Base-by-base conservation (phyloP, 2,888 invertebrate genomes). In the Itoplectis maculator region DNA sequence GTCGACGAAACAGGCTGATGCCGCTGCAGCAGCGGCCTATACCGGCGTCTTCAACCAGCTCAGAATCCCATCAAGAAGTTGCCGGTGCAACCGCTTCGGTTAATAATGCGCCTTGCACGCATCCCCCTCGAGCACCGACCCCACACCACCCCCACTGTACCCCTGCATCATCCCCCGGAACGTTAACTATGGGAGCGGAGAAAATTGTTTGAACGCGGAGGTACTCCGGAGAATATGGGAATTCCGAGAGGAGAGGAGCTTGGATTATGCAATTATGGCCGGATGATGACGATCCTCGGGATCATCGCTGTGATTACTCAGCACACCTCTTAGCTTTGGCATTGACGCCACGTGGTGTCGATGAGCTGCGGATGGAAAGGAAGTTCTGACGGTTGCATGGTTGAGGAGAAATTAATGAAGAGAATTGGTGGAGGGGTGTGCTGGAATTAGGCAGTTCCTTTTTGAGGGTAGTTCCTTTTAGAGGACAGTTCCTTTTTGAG, bases 51-150 rank as follows among this genome's bases (percentile, higher is more conserved):
- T 68, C 68, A 83, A 79, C 78, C 77, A 68, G 84, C 81, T 79
- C 40, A 78, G 87, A 89, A 89, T 88, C 88, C 88, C 86, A 87
- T 88, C 87, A 87, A 84, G 87, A 88, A 89, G 87, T 86, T 88
- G 85, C 84, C 79, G 75, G 80, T 79, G 79, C 84, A 84, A 85
- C 85, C 83, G 86, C 85, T 87, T 86, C 83, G 84, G 86, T 89
- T 89, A 87, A 90, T 89, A 90, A 88, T 88, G 83, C 84, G 65
- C 35, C 70, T 79, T 75, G 65, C 83, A 79, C 81, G 79, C 65
- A 47, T 45, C 59, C 11, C 18, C 61, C n/a, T n/a, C n/a, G n/a
- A n/a, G n/a, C n/a, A n/a, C n/a, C n/a, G n/a, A n/a, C n/a, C n/a
- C n/a, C n/a, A n/a, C n/a, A n/a, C n/a, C n/a, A n/a, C n/a, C n/a